A percentile compares a stretch with the other conserved stretches of the same genome.
phyloP scores from a whole-genome alignment of 2,797 vertebrate genomes.

The Pangasius macronema region DNA sequence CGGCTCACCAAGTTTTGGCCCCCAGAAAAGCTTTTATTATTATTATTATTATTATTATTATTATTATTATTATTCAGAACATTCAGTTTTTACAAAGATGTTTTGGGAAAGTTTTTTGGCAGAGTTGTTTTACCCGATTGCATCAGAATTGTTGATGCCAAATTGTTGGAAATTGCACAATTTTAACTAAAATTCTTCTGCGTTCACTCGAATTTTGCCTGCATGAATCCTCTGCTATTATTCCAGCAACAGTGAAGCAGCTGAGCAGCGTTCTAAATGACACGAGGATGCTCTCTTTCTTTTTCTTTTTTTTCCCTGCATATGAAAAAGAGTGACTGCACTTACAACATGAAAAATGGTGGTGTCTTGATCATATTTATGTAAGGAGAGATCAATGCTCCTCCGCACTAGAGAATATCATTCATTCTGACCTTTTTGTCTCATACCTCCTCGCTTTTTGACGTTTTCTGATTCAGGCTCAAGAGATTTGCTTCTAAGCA shows the following conservation, averaged over 20 bases:
- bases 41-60: neutral
- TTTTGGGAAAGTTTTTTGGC: neutral
- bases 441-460: conserved; percentile 12
- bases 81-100: neutral
- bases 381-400: conserved; percentile 30
- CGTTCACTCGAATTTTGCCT: neutral
- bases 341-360: conserved; percentile 16
- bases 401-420: conserved; percentile 28
- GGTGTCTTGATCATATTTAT: conserved; percentile 36
- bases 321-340: neutral
- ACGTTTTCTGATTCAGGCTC: conserved; percentile 22
- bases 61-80: too few species aligned
- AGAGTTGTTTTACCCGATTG: neutral
- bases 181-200: neutral
- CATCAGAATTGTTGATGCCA: neutral
- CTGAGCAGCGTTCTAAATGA: neutral
- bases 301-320: neutral
- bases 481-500: conserved; percentile 6
- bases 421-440: conserved; percentile 43
- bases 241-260: conserved; percentile 8
- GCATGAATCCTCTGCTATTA: conserved; percentile 1
- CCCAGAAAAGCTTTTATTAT: neutral
- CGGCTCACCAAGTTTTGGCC: too few species aligned
- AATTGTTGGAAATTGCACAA: conserved; percentile 26
- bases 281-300: neutral